Evolutionary conservation across 2,888 invertebrate genomes (phyloP).

Genomic region (Pristionchus maxplancki): DNA sequence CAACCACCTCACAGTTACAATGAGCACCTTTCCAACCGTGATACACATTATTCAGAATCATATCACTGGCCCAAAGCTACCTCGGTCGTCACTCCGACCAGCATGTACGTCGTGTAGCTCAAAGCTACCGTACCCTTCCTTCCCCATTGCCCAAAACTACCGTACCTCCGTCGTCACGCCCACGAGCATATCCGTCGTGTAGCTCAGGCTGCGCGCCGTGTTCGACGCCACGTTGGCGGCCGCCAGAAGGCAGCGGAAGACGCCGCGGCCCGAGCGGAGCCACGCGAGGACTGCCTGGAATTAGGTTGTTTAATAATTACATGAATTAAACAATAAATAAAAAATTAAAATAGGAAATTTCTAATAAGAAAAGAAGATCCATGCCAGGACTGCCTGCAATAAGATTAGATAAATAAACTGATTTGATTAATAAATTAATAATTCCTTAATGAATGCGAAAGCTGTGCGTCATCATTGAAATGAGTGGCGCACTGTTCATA

Average conservation of each 20-base stretch:
- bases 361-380: constrained; percentile 58
- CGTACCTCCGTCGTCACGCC: constrained; percentile 43
- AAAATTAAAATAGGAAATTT: neutral
- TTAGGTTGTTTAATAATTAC: neutral
- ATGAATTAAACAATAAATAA: neutral
- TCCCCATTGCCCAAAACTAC: neutral
- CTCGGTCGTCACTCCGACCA: too few species aligned
- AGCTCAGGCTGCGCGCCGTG: constrained; percentile 44
- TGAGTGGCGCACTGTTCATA: too few species aligned
- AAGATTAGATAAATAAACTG: too few species aligned
- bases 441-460: too few species aligned
- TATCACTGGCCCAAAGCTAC: too few species aligned
- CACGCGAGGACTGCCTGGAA: constrained; percentile 56
- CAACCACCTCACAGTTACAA: too few species aligned
- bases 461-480: too few species aligned
- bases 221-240: constrained; percentile 56
- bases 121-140: too few species aligned
- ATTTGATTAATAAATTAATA: too few species aligned
- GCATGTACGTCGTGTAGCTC: too few species aligned
- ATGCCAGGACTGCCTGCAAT: constrained; percentile 53
- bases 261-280: constrained; percentile 59
- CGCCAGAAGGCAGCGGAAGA: constrained; percentile 62
- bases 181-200: constrained; percentile 22
- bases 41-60: too few species aligned
- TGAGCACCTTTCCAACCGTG: too few species aligned